phyloP scores from a whole-genome alignment of 2,797 vertebrate species.

The Spinibarbus caldwelli region DNA sequence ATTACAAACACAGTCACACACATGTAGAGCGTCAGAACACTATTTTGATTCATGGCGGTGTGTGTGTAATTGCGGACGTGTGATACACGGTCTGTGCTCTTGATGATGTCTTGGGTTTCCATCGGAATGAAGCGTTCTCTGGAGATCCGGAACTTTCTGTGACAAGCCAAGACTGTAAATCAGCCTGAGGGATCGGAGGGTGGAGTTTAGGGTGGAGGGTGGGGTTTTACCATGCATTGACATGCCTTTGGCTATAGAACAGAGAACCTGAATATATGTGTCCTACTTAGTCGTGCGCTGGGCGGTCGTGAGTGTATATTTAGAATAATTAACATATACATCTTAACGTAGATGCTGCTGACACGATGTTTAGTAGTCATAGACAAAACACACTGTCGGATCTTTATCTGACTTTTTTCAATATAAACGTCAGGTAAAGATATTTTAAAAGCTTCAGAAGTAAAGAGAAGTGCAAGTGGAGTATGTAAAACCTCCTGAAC shows the following conservation, averaged over 20 bases:
- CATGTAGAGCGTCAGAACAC: neutral
- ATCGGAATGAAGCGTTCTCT: slow-evolving; percentile 52
- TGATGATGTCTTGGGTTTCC: slow-evolving; percentile 71
- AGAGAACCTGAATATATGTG: neutral
- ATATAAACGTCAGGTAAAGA: neutral
- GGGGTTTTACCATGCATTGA: slow-evolving; percentile 22
- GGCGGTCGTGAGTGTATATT: slow-evolving; percentile 18
- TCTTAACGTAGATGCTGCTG: neutral
- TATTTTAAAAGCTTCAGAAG: neutral
- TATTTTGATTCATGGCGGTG: slow-evolving; percentile 73
- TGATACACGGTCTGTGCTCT: slow-evolving; percentile 62
- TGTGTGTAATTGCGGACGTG: slow-evolving; percentile 58
- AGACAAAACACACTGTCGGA: neutral
- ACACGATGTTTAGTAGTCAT: neutral
- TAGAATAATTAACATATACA: neutral
- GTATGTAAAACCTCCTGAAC: neutral
- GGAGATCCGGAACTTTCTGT: slow-evolving; percentile 56
- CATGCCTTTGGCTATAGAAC: slow-evolving; percentile 22
- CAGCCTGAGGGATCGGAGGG: slow-evolving; percentile 47
- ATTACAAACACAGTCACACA: slow-evolving; percentile 37
- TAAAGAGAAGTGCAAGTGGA: neutral
- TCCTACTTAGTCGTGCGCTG: neutral
- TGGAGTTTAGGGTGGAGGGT: slow-evolving; percentile 12
- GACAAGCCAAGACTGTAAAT: slow-evolving; percentile 55
- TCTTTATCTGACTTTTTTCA: no score